Evolutionary conservation across 1,140 invertebrate genomes (phyloP).

Genomic region (Homalodisca vitripennis): DNA sequence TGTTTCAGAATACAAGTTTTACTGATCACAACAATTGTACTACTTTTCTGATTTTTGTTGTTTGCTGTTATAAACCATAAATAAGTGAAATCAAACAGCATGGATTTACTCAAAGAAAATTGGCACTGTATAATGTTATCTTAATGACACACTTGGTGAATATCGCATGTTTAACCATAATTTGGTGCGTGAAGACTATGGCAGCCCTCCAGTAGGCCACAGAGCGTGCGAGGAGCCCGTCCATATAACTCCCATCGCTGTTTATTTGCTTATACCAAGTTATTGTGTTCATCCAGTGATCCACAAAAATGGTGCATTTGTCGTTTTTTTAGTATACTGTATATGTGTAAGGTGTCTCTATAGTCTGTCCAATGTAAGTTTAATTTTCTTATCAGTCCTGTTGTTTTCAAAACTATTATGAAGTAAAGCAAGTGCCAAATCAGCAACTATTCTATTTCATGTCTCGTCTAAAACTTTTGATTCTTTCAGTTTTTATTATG

Average conservation of each 20-base stretch:
- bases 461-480: background rate
- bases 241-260: background rate
- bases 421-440: conserved; percentile 13
- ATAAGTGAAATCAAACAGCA: no score
- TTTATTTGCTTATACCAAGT: background rate
- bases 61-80: no score
- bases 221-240: background rate
- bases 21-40: no score
- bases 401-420: conserved; percentile 1
- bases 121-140: no score
- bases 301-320: conserved; percentile 23
- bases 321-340: conserved; percentile 21
- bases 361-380: conserved; percentile 26
- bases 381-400: conserved; percentile 1
- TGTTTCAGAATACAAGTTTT: no score
- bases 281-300: conserved; percentile 13
- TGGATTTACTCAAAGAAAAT: no score
- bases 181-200: no score
- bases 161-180: no score
- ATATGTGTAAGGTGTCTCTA: conserved; percentile 24
- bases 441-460: background rate
- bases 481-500: conserved; percentile 18
- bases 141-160: no score
- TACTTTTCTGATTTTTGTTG: no score
- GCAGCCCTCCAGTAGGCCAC: no score